These are phyloP conservation scores for Homalodisca vitripennis DNA, from an alignment of 1,140 invertebrate genomes.

Conservation along the genomic window DNA sequence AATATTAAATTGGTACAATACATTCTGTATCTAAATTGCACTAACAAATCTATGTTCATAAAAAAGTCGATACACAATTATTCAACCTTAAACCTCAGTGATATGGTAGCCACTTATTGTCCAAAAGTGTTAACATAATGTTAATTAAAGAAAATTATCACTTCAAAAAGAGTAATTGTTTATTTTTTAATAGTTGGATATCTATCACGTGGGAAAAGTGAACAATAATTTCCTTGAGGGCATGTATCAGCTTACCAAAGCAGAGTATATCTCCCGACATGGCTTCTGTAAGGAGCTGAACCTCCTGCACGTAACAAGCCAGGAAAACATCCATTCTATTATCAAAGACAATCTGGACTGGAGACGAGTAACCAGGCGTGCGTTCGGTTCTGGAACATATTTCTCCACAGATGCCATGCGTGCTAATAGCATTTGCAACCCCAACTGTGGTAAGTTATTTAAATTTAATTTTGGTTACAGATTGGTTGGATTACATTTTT, in stretches of 20 bases:
- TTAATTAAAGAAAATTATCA: too few species aligned
- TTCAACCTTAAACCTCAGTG: too few species aligned
- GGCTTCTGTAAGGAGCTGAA: neutral
- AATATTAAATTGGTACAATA: too few species aligned
- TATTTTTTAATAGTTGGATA: neutral
- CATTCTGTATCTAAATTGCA: too few species aligned
- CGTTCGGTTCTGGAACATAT: neutral
- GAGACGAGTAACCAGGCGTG: neutral
- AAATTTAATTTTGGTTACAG: too few species aligned
- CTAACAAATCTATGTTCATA: too few species aligned
- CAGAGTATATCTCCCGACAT: neutral
- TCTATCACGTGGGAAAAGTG: neutral
- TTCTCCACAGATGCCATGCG: neutral
- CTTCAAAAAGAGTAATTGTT: too few species aligned
- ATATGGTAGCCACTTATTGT: too few species aligned
- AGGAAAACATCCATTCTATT: neutral
- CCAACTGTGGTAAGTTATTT: neutral
- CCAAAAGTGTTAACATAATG: too few species aligned
- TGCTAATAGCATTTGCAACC: neutral
- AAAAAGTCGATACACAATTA: too few species aligned
- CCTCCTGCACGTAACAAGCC: neutral
- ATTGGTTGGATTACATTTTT: too few species aligned
- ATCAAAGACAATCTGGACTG: constrained; percentile 12
- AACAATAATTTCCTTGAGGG: neutral
- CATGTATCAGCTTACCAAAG: constrained; percentile 5